phyloP scores from a whole-genome alignment of 2,113 vertebrate genomes.

The Rhagologus leucostigma region DNA sequence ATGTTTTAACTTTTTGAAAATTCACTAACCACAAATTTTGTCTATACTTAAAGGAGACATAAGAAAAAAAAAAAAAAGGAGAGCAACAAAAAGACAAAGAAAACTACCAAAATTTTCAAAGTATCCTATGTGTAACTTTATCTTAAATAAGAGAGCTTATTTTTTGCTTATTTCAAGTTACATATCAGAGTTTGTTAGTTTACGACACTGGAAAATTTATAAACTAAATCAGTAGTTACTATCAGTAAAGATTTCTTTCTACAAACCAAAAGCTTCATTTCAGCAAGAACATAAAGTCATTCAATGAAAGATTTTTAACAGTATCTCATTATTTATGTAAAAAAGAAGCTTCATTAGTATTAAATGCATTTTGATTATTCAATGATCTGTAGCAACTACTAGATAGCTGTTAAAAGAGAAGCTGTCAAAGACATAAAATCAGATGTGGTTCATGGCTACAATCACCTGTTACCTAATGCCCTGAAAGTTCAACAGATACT shows the following conservation, averaged over 20 bases:
- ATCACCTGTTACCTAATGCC: background rate
- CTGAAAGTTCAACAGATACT: background rate
- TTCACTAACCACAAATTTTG: background rate
- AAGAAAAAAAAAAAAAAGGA: background rate
- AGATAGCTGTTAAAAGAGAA: background rate
- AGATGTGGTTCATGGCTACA: background rate
- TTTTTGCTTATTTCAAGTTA: background rate
- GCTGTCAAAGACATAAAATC: background rate
- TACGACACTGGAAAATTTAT: background rate
- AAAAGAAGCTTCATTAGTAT: background rate
- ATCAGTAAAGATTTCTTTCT: background rate
- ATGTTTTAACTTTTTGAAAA: background rate
- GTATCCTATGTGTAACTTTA: background rate
- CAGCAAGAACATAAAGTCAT: background rate
- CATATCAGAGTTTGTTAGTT: background rate
- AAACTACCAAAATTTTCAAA: background rate
- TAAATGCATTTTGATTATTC: background rate
- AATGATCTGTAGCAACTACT: too few species aligned
- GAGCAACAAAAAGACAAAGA: background rate
- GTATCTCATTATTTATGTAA: background rate
- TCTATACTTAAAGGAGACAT: background rate
- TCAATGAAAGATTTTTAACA: background rate
- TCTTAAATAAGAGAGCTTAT: background rate
- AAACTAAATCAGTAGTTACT: background rate
- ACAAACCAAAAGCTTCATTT: background rate